Evolutionary conservation across 2,113 vertebrate species (phyloP).

Genomic region (Hystrix brachyura): DNA sequence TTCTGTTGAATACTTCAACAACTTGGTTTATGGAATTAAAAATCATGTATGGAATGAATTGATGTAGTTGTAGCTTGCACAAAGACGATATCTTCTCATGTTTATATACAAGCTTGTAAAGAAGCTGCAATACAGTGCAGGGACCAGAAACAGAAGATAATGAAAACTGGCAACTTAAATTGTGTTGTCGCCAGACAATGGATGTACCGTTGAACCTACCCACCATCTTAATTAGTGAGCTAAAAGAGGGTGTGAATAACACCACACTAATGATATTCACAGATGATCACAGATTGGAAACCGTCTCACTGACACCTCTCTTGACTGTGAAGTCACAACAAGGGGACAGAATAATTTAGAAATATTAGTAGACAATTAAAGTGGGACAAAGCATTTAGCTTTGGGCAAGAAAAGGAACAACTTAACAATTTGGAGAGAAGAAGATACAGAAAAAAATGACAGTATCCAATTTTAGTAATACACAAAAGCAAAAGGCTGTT

Average conservation of each 20-base stretch:
- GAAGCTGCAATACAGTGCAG: neutral
- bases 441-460: neutral
- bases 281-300: slow-evolving; percentile 58
- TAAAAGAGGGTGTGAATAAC: slow-evolving; percentile 52
- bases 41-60: neutral
- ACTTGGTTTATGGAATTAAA: neutral
- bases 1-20: neutral
- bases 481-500: neutral
- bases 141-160: slow-evolving; percentile 1
- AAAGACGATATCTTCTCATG: neutral
- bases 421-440: neutral
- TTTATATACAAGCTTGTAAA: neutral
- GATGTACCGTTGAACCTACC: neutral
- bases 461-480: neutral
- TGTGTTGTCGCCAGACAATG: neutral
- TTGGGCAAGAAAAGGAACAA: neutral
- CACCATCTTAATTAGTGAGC: slow-evolving; percentile 30
- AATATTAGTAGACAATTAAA: slow-evolving; percentile 46
- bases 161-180: neutral
- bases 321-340: slow-evolving; percentile 53
- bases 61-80: neutral
- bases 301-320: slow-evolving; percentile 32
- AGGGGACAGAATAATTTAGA: slow-evolving; percentile 25
- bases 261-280: slow-evolving; percentile 45
- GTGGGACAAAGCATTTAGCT: neutral